Evolutionary conservation across 2,888 invertebrate species (phyloP), one percentile per base, ranked within the genome.

Genomic region (Nomada fucata): DNA sequence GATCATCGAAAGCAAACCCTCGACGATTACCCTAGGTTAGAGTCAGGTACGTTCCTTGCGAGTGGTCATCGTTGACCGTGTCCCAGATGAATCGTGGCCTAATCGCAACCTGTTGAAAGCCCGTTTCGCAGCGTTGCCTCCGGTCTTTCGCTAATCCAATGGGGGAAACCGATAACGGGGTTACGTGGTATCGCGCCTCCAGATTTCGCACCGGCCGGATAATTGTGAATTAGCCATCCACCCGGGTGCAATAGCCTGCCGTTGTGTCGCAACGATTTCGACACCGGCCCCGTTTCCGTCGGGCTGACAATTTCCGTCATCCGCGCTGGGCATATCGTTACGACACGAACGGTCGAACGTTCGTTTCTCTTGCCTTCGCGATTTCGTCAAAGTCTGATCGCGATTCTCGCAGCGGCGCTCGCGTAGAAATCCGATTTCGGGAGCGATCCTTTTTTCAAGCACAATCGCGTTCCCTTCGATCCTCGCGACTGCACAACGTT

Each of bases 1-100:
- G 93, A 93, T 90, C 93, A 93, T 79, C 89, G 93, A 79, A 93
- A 93, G 83, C 93, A 93, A 87, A 88, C 91, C 47, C 89, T 89
- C 87, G 92, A 91, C 82, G 93, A 93, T 79, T 93, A 91, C 83
- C 93, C 93, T 13, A 91, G 93, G 79, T 77, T 93, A 74, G 93
- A 93, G 86, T 91, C 93, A 90, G 93, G 93, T 93, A 93, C 76
- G 92, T 90, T 67, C 47, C 23, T 42, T 26, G 13, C 4, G 26
- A 42, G 29, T 60, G 72, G 47, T 20, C 47, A 36, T 26, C 29
- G 55, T 44, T 9, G 44, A 26, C 50, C 29, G n/a, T 26, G 29
- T 53, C n/a, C 47, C 64, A 11, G 68, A 68, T 57, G 29, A 42
- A 20, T 52, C 76, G 61, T 42, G 36, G 55, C 20, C 29, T 63